Evolutionary conservation across 1,140 invertebrate genomes (phyloP).

Genomic region (Bombus terrestris): DNA sequence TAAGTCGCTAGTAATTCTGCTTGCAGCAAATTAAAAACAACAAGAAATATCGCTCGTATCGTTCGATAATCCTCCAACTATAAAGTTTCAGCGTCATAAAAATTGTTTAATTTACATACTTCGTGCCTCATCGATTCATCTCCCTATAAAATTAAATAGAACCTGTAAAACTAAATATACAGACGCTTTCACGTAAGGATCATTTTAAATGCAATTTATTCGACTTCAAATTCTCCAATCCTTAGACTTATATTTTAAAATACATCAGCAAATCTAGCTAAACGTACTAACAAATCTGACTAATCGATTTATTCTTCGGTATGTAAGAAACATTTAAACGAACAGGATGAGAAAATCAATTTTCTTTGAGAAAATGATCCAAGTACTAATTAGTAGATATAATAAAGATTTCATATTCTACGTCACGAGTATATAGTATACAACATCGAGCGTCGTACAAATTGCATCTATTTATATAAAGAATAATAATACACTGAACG

Average conservation of each 20-base stretch:
- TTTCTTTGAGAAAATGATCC: too few species aligned
- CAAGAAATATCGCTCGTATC: neutral
- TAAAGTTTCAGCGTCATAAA: neutral
- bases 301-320: too few species aligned
- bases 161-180: neutral
- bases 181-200: neutral
- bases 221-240: neutral
- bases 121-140: neutral
- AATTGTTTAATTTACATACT: neutral
- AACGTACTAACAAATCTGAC: too few species aligned
- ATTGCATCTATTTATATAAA: neutral
- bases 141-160: neutral
- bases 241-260: neutral
- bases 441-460: neutral
- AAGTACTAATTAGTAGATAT: neutral
- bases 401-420: neutral
- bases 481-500: too few species aligned
- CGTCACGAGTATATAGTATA: neutral
- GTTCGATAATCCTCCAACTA: neutral
- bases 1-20: neutral
- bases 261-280: too few species aligned
- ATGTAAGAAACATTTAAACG: too few species aligned
- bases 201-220: neutral
- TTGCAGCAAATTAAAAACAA: neutral
- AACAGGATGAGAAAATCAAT: too few species aligned